Conservation (phyloP, 2,113 vertebrate species). For the Nicator chloris region DNA sequence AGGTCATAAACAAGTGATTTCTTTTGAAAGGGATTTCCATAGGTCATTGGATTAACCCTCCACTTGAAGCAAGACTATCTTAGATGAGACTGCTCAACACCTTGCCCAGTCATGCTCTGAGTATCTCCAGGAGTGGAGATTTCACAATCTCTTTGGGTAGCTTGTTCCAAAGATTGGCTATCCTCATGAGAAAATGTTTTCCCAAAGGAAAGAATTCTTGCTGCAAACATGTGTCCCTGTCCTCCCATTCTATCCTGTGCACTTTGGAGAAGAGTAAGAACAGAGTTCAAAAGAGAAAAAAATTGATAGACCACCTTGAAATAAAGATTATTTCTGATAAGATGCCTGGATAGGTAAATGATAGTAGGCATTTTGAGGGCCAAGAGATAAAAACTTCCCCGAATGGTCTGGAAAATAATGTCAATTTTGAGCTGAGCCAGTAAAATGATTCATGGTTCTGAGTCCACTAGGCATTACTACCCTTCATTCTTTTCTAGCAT, state of each 20-base stretch:
- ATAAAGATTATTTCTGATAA: not conserved
- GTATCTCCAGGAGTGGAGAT: not conserved
- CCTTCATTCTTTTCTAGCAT: not conserved
- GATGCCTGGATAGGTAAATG: not conserved
- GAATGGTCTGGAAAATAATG: not conserved
- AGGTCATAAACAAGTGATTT: not conserved
- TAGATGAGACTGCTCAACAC: not conserved
- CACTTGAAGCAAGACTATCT: not conserved
- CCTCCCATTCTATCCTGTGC: not conserved
- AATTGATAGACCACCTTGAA: not conserved
- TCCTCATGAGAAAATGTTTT: not conserved
- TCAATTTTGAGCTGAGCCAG: not conserved
- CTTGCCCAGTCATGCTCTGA: not conserved
- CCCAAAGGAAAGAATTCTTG: not conserved
- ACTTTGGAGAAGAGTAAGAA: not conserved
- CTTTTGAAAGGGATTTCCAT: not conserved
- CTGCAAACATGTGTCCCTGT: not conserved
- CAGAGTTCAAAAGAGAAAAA: not conserved
- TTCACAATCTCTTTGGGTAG: not conserved
- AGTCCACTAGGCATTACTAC: not conserved
- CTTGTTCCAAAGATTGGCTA: not conserved
- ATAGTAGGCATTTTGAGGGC: not conserved
- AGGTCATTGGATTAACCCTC: not conserved
- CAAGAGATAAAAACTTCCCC: not conserved
- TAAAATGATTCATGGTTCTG: not conserved